Evolutionary conservation across 64 coral and sea anemone species (phyloP).

Genomic region (Pachyseris speciosa): DNA sequence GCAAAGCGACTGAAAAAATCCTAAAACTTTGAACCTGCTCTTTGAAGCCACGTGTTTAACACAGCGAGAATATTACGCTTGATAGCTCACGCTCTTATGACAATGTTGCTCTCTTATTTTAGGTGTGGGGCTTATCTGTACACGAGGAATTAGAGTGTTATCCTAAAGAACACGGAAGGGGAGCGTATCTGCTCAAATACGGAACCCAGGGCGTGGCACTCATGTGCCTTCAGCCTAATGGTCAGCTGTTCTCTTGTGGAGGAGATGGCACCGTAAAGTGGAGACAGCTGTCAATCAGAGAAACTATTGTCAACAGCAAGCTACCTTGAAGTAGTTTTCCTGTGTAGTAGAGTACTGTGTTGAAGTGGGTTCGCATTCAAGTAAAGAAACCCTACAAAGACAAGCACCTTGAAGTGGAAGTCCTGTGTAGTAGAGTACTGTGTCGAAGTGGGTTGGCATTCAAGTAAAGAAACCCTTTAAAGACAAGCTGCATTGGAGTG

Average conservation of each 20-base stretch:
- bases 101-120: not conserved
- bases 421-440: not conserved
- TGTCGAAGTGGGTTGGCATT: not conserved
- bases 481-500: not conserved
- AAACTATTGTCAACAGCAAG: constrained; percentile 87
- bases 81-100: not conserved
- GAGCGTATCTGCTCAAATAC: constrained; percentile 94
- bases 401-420: not conserved
- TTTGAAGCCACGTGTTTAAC: too few species aligned
- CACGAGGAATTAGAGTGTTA: constrained; percentile 88
- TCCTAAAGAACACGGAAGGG: constrained; percentile 87
- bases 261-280: constrained; percentile 95
- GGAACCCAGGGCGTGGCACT: constrained; percentile 93
- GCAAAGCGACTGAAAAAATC: too few species aligned
- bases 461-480: not conserved
- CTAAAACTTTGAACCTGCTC: too few species aligned
- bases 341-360: not conserved
- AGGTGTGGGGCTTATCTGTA: constrained; percentile 92
- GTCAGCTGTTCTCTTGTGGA: constrained; percentile 92
- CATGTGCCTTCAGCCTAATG: constrained; percentile 69
- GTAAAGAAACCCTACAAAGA: not conserved
- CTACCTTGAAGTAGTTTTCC: not conserved
- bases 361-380: not conserved
- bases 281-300: constrained; percentile 87
- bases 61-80: not conserved